phyloP scores from a whole-genome alignment of 2,113 vertebrate genomes.

The Madoqua kirkii region DNA sequence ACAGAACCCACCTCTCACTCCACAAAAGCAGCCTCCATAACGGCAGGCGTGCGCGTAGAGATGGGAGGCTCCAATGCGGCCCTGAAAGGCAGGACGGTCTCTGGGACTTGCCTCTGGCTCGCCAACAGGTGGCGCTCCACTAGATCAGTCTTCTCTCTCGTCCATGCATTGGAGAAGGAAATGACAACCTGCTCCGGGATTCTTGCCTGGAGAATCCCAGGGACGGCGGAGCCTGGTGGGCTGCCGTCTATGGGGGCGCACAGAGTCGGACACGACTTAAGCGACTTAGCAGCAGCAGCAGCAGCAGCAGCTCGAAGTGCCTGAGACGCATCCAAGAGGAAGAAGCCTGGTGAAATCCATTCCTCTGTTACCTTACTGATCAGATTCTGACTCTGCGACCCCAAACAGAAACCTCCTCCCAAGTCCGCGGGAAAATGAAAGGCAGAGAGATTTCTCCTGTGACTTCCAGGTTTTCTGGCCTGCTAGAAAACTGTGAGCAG shows the following conservation, averaged over 20 bases:
- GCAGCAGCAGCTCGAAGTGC: neutral
- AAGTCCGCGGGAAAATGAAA: neutral
- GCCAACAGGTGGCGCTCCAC: neutral
- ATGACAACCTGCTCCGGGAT: too few species aligned
- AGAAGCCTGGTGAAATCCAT: neutral
- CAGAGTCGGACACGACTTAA: too few species aligned
- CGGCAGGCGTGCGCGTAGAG: accelerated
- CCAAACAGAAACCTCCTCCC: neutral
- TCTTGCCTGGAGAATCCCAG: too few species aligned
- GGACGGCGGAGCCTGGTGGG: too few species aligned
- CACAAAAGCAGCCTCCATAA: neutral
- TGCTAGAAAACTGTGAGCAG: neutral
- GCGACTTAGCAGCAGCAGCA: too few species aligned
- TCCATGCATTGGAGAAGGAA: too few species aligned
- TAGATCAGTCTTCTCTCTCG: neutral
- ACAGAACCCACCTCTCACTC: neutral
- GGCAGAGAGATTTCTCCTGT: neutral
- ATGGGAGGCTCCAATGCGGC: neutral
- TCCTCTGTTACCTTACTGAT: neutral
- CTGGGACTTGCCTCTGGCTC: neutral
- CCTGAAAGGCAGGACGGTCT: neutral
- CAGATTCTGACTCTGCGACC: neutral
- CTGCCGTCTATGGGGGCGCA: too few species aligned
- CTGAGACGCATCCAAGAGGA: too few species aligned
- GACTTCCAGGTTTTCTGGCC: neutral